A percentile compares a stretch with the other conserved stretches of the same genome.
phyloP scores from a whole-genome alignment of 1,140 invertebrate species.

The Sycophaga agraensis region DNA sequence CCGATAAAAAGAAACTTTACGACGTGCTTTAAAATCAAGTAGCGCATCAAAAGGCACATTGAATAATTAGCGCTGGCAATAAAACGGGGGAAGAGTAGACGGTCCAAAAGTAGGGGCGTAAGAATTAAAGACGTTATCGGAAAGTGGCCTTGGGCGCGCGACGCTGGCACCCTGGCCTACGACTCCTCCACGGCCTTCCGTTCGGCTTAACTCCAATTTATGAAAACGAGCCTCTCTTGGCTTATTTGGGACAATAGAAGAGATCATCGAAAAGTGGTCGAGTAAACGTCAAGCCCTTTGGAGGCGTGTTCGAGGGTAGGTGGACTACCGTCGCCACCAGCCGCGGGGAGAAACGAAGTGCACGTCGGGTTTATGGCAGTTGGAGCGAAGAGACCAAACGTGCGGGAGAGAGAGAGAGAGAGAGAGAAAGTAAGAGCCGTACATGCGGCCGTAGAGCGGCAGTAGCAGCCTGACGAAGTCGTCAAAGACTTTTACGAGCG shows the following conservation, averaged over 20 bases:
- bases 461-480: constrained; percentile 48
- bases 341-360: constrained; percentile 31
- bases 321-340: background rate
- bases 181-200: background rate
- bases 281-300: constrained; percentile 53
- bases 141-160: no score
- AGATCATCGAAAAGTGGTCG: constrained; percentile 49
- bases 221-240: constrained; percentile 23
- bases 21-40: no score
- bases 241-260: constrained; percentile 35
- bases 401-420: background rate
- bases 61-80: no score
- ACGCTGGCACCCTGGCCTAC: background rate
- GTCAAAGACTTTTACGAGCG: constrained; percentile 60
- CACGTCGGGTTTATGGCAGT: constrained; percentile 53
- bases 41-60: no score
- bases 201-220: constrained; percentile 10
- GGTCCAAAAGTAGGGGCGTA: no score
- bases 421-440: constrained; percentile 14
- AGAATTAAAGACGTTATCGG: no score
- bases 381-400: background rate
- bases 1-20: no score
- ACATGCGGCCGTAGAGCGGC: constrained; percentile 26
- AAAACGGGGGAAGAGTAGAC: no score
- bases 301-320: constrained; percentile 38